phyloP scores from a whole-genome alignment of 2,888 invertebrate genomes.

The Ptychoptera contaminata region DNA sequence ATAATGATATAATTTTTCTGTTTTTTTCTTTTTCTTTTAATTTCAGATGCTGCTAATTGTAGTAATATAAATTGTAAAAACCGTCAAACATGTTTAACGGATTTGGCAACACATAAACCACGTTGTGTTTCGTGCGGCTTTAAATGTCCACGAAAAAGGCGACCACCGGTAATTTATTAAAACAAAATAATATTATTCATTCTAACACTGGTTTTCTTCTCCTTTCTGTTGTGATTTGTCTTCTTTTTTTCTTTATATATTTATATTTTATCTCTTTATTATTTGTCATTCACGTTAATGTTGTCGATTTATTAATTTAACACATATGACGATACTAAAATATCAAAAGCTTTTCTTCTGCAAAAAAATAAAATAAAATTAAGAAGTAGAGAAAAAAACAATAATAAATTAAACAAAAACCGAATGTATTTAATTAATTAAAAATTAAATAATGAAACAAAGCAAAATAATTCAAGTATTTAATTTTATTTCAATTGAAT shows the following conservation, averaged over 20 bases:
- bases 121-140: constrained; percentile 55
- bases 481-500: no score
- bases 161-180: constrained; percentile 12
- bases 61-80: constrained; percentile 47
- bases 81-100: constrained; percentile 50
- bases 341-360: no score
- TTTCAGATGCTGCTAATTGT: constrained; percentile 50
- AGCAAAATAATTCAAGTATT: no score
- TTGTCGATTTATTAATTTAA: no score
- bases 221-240: not conserved
- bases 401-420: no score
- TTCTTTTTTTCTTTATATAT: not conserved
- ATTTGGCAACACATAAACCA: constrained; percentile 44
- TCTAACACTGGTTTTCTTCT: not conserved
- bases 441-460: no score
- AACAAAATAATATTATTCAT: not conserved
- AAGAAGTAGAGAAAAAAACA: no score
- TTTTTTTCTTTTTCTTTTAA: constrained; percentile 9
- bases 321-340: no score
- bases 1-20: not conserved
- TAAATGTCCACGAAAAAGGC: constrained; percentile 36
- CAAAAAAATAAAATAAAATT: no score
- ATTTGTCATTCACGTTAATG: no score
- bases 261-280: no score
- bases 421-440: no score